Evolutionary conservation across 64 coral and sea anemone species (phyloP), one percentile per base, ranked within the genome.

Genomic region (Stichodactyla helianthus): DNA sequence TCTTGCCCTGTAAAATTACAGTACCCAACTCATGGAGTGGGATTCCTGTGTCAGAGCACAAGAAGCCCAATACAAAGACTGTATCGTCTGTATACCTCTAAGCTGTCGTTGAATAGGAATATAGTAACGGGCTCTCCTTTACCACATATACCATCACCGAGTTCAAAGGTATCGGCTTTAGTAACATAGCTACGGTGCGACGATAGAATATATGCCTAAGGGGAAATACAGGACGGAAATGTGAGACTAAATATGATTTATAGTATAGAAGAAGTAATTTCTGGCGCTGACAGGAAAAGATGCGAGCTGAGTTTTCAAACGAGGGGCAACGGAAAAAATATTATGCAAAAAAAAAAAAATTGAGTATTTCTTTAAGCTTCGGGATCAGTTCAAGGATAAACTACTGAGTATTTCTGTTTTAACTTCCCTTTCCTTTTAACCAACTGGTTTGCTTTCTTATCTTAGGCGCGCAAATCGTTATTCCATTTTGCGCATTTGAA

Each of bases 81-180:
- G 10, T 31, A 27, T 27, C 27, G 10, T 74, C 31, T 17, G 56
- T 55, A 2, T 88, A 95, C 97, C 93, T 99, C 97, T 18, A 99
- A 88, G 64, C 97, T 99, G 44, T 99, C 97, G 79, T 89, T 99
- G 25, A 99, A 99, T 5, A 99, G 88, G 85, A 99, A 99, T 26
- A 99, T 89, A 0, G 97, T 99, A 65, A 99, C 93, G 20, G 97
- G 85, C 60, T 99, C 90, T 62, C 93, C 93, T 70, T 99, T 99
- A 6, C 97, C 97, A 44, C 85, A 84, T 14, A 99, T 55, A 6
- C 90, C 93, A 58, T 99, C 97, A 23, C 93, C 91, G 61, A 99
- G 82, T 63, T 99, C 97, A 52, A 95, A 99, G 1, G 93, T 94
- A 58, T 99, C 97, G 22, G 78, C 91, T 83, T 95, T 99, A 27